A percentile compares a stretch with the other conserved stretches of the same genome.
Evolutionary conservation across 2,797 vertebrate genomes (phyloP).

Genomic region (Megalops cyprinoides): DNA sequence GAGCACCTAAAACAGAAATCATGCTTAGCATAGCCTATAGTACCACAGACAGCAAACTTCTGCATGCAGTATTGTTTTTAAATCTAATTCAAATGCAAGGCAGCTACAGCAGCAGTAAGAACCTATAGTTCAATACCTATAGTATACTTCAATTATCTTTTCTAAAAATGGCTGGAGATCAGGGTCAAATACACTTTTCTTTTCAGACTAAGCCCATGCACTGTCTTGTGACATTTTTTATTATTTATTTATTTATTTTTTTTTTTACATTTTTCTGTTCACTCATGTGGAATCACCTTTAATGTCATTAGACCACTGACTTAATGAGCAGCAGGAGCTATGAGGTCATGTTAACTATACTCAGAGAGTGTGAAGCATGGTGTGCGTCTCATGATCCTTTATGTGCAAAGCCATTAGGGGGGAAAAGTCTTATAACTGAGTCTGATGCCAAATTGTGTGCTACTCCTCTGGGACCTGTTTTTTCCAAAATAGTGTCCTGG

Average conservation of each 20-base stretch:
- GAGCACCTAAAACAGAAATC: too few relatives aligned
- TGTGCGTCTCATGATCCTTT: constrained; percentile 18
- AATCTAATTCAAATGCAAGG: too few relatives aligned
- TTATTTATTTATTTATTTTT: too few relatives aligned
- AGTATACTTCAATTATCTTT: too few relatives aligned
- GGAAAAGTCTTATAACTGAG: constrained; percentile 13
- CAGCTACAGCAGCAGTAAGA: too few relatives aligned
- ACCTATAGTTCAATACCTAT: too few relatives aligned
- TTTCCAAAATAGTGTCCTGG: constrained; percentile 31
- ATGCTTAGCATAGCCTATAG: too few relatives aligned
- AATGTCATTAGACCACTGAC: constrained; percentile 31
- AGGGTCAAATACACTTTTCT: too few relatives aligned
- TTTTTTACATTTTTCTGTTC: neutral
- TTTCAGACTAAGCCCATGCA: too few relatives aligned
- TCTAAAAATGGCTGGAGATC: too few relatives aligned
- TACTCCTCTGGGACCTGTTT: constrained; percentile 9
- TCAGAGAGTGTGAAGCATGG: constrained; percentile 4
- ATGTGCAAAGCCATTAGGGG: constrained; percentile 9
- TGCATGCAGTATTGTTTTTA: too few relatives aligned
- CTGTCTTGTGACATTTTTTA: constrained; percentile 8
- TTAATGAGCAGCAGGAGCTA: constrained; percentile 6
- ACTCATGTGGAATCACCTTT: constrained; percentile 15
- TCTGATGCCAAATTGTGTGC: neutral
- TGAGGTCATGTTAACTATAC: constrained; percentile 14
- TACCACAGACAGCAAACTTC: too few relatives aligned